These are phyloP conservation scores for Drosophila engyochracea DNA, from an alignment of 2,888 invertebrate species.

Conservation along the genomic window DNA sequence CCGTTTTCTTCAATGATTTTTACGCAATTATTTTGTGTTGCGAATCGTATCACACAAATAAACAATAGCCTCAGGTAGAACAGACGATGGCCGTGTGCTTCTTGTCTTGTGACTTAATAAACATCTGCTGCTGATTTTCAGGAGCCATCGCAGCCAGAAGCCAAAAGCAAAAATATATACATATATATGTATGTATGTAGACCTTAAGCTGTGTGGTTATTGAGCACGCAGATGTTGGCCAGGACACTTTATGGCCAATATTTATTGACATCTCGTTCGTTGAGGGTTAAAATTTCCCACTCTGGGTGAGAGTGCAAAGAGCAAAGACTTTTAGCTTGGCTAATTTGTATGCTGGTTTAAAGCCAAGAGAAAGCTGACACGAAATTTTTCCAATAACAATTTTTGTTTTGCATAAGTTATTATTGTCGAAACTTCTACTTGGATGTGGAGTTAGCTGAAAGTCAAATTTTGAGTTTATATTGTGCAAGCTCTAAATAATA, in stretches of 20 bases:
- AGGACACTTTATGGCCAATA: constrained; percentile 2
- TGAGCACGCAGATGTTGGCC: constrained; percentile 6
- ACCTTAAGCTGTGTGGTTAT: constrained; percentile 8
- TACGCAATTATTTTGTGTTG: constrained; percentile 31
- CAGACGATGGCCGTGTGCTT: not conserved
- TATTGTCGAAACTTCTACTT: not conserved
- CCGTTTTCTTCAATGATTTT: constrained; percentile 3
- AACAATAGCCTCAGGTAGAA: constrained; percentile 37
- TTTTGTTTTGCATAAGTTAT: not conserved
- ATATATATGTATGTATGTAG: not conserved
- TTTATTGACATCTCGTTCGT: constrained; percentile 3
- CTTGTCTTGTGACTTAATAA: constrained; percentile 29
- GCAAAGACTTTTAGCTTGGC: constrained; percentile 2
- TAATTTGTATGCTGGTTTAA: not conserved
- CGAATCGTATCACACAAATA: constrained; percentile 14
- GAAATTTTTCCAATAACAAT: not conserved
- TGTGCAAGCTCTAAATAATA: not conserved
- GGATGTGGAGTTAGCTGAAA: not conserved
- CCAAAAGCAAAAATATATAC: not conserved
- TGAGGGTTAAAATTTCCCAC: not conserved
- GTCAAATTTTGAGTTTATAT: not conserved
- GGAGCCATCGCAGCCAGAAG: not conserved
- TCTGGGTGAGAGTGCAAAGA: not conserved
- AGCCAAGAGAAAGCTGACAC: not conserved
- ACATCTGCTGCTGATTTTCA: constrained; percentile 44